Conservation (phyloP, 2,113 vertebrate species). For the Copsychus sechellarum region DNA sequence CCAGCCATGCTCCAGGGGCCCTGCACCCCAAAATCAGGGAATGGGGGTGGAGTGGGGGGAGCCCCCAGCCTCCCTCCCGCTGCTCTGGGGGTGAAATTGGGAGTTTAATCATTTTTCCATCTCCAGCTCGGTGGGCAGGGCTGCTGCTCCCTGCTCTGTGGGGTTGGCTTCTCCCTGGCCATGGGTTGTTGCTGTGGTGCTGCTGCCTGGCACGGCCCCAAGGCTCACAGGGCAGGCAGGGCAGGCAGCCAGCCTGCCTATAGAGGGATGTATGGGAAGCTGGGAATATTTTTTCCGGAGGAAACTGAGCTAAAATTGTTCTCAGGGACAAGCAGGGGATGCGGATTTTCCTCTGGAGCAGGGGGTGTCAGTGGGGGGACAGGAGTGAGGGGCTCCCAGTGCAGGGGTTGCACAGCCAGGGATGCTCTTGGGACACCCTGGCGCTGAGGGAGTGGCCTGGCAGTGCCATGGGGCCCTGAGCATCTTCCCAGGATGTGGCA, state of each 20-base stretch:
- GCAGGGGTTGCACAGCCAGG: accelerated
- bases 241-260: neutral
- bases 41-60: accelerated
- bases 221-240: neutral
- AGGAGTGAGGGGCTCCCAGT: neutral
- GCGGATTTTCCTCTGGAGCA: neutral
- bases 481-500: neutral
- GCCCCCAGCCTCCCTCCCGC: too few species aligned
- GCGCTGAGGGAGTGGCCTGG: neutral
- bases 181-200: accelerated
- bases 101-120: neutral
- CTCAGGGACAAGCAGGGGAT: neutral
- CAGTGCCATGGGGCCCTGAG: neutral
- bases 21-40: neutral
- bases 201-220: neutral
- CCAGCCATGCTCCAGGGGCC: neutral
- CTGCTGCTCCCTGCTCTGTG: accelerated
- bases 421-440: neutral
- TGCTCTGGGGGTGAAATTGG: neutral
- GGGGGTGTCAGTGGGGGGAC: neutral
- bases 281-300: slow-evolving; percentile 53
- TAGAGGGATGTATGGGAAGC: slow-evolving; percentile 5
- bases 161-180: neutral
- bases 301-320: slow-evolving; percentile 13
- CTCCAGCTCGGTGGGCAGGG: neutral